Percentiles rank a stretch among this genome's conserved stretches.
Conservation (phyloP, 2,888 invertebrate genomes). For the Lamellibrachia columna region DNA sequence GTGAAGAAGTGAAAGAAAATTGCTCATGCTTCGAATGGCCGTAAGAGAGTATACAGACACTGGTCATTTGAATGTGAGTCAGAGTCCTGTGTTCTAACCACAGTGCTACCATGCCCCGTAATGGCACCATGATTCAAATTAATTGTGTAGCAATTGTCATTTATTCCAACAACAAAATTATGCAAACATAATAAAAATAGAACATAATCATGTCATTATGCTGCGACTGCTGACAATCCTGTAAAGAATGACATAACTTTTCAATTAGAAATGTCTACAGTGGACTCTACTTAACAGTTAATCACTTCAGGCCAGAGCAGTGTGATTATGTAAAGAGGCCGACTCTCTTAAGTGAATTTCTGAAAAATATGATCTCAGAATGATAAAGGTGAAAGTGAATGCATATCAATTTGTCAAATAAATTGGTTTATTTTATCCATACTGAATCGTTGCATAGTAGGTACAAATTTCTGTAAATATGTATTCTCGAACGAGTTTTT, state of each 20-base stretch:
- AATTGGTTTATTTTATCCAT: too few relatives aligned
- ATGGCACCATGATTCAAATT: neutral
- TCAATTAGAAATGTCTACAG: neutral
- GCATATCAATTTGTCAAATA: too few relatives aligned
- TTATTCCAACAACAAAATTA: neutral
- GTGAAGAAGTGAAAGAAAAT: neutral
- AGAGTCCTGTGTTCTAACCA: too few relatives aligned
- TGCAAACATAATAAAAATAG: neutral
- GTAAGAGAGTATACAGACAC: neutral
- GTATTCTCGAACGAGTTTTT: too few relatives aligned
- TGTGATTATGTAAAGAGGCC: too few relatives aligned
- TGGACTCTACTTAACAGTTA: too few relatives aligned
- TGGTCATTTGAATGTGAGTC: neutral
- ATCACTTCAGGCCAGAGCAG: too few relatives aligned
- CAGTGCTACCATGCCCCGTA: neutral
- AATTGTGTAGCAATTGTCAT: neutral
- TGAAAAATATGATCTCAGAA: too few relatives aligned
- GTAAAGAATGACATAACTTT: neutral
- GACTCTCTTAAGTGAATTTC: too few relatives aligned
- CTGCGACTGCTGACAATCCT: neutral
- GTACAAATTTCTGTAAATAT: too few relatives aligned
- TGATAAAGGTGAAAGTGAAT: too few relatives aligned
- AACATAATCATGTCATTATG: neutral
- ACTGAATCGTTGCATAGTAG: too few relatives aligned
- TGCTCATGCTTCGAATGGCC: neutral